phyloP scores from a whole-genome alignment of 2,888 invertebrate genomes.

The Thecophora atra region DNA sequence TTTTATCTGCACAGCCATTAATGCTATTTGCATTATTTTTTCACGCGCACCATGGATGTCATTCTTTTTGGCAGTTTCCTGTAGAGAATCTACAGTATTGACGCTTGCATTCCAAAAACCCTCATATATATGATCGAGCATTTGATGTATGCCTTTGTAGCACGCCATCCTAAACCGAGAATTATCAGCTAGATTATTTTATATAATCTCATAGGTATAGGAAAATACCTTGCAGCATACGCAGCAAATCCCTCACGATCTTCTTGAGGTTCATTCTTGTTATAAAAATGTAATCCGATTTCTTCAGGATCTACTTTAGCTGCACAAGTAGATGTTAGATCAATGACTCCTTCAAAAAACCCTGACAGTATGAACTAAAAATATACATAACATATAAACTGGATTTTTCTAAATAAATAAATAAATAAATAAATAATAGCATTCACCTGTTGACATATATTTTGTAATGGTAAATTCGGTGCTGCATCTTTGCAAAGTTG shows the following conservation, averaged over 20 bases:
- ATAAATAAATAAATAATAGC: background rate
- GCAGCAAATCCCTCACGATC: slow-evolving; percentile 84
- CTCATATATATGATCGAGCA: slow-evolving; percentile 71
- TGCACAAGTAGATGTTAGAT: slow-evolving; percentile 86
- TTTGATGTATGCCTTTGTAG: slow-evolving; percentile 85
- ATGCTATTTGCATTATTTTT: slow-evolving; percentile 72
- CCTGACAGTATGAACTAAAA: slow-evolving; percentile 75
- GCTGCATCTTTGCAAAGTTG: slow-evolving; percentile 89
- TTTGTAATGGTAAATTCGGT: slow-evolving; percentile 83
- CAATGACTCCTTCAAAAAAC: slow-evolving; percentile 89
- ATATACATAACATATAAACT: background rate
- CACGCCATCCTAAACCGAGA: slow-evolving; percentile 77
- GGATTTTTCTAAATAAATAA: background rate
- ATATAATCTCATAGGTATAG: background rate
- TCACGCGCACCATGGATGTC: slow-evolving; percentile 52
- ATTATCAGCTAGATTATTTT: slow-evolving; percentile 44
- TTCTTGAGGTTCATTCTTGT: slow-evolving; percentile 81
- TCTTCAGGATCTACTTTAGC: slow-evolving; percentile 88
- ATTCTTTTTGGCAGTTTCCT: slow-evolving; percentile 42
- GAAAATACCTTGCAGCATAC: slow-evolving; percentile 70
- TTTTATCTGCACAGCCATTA: slow-evolving; percentile 73
- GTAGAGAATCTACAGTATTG: slow-evolving; percentile 53
- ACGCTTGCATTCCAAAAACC: slow-evolving; percentile 55
- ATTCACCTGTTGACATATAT: slow-evolving; percentile 79
- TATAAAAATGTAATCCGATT: slow-evolving; percentile 87